Base-by-base conservation (phyloP, 2,888 invertebrate species). In the Corythucha ciliata region DNA sequence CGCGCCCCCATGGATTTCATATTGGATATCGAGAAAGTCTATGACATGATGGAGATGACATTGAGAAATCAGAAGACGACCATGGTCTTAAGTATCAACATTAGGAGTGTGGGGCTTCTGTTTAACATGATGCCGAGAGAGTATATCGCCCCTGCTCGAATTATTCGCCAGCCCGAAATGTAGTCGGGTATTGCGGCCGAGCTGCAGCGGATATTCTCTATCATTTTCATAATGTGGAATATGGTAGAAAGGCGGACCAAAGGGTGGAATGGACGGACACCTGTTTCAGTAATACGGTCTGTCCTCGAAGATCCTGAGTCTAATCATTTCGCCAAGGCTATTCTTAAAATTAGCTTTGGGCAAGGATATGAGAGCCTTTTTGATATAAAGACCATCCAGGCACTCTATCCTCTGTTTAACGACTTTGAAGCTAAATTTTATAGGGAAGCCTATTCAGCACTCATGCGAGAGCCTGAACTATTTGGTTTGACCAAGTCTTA, bases 311-410 rank as follows among this genome's bases (percentile, higher is more conserved):
- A 29, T n/a, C 8, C 29, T 29, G 29, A 29, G 29, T 29, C 29
- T 29, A 29, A 29, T 29, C 29, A 29, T 29, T 29, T 29, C 29
- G 29, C 29, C 29, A 29, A 29, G n/a, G 29, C 29, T n/a, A 29
- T 29, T 10, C 8, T 29, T 8, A 29, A 29, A 29, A 29, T 29
- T 8, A 10, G 29, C 29, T 29, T 29, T 29, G 29, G 29, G 8
- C 8, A 10, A n/a, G 29, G 29, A 10, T 29, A 29, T 29, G 29
- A 29, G 29, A 10, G 8, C 10, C n/a, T 29, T 10, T 29, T 29
- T n/a, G n/a, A 29, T 29, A 29, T 29, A 10, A 10, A 8, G 8
- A n/a, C 8, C n/a, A 29, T 29, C n/a, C 8, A 10, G 8, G 8
- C 29, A 29, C n/a, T 29, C 8, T 10, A n/a, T 8, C 29, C 29